Evolutionary conservation across 2,797 vertebrate species (phyloP).

Genomic region (Sebastes nivosus): DNA sequence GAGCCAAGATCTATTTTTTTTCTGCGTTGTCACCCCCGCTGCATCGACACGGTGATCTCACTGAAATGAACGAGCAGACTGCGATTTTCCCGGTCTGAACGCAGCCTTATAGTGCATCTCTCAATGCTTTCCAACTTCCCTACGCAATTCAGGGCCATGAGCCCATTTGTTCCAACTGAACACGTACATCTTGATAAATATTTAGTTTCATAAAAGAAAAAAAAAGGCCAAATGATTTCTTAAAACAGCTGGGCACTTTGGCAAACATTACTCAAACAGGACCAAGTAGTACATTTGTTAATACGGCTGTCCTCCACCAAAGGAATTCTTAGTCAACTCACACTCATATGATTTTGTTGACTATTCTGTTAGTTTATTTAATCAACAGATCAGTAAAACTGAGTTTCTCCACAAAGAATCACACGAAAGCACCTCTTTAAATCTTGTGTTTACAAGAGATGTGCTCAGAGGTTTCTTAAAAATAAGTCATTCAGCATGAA

Average conservation of each 20-base stretch:
- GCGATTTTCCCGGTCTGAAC: not conserved
- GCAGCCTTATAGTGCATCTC: not conserved
- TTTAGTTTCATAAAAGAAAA: not conserved
- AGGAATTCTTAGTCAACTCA: no score
- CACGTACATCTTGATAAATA: not conserved
- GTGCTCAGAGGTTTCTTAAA: accelerated
- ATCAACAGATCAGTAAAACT: no score
- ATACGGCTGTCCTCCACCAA: accelerated
- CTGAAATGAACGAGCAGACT: not conserved
- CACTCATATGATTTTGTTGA: no score
- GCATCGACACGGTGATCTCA: not conserved
- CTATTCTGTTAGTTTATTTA: no score
- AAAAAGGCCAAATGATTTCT: no score
- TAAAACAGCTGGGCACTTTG: not conserved
- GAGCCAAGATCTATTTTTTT: not conserved
- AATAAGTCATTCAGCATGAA: not conserved
- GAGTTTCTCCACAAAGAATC: not conserved
- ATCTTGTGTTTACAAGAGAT: not conserved
- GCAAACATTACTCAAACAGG: not conserved
- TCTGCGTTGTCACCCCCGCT: not conserved
- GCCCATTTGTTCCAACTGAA: not conserved
- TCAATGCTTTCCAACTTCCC: not conserved
- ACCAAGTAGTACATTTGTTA: no score
- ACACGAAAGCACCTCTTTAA: not conserved
- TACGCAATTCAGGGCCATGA: not conserved